Conservation (phyloP, 2,888 invertebrate species). For the Ophioninae sp. region DNA sequence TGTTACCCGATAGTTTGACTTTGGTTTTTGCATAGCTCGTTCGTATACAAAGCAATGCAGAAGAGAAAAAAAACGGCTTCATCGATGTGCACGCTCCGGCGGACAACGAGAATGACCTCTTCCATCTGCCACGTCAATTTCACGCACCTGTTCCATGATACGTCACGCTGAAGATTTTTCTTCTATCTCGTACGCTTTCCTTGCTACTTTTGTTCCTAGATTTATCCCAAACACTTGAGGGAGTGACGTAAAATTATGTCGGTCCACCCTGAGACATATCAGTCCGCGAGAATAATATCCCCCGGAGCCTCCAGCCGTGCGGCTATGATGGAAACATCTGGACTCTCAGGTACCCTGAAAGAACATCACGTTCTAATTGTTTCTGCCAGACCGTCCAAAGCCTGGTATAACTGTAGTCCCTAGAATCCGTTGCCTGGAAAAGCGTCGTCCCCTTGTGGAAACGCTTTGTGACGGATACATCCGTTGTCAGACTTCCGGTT, state of each 20-base stretch:
- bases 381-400: constrained; percentile 17
- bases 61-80: constrained; percentile 7
- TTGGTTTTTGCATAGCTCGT: background rate
- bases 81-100: constrained; percentile 28
- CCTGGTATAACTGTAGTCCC: constrained; percentile 31
- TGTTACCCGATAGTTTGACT: constrained; percentile 10
- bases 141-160: background rate
- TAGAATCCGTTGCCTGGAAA: constrained; percentile 38
- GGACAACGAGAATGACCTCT: constrained; percentile 34
- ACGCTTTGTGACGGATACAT: constrained; percentile 26
- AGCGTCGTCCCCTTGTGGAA: constrained; percentile 35
- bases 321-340: background rate
- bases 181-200: background rate
- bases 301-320: background rate
- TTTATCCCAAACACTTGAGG: background rate
- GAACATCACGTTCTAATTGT: constrained; percentile 40
- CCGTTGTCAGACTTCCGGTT: constrained; percentile 50
- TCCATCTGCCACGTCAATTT: background rate
- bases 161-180: background rate
- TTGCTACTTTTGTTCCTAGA: background rate
- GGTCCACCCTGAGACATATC: background rate
- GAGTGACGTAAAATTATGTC: background rate
- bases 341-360: background rate
- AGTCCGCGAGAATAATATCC: background rate
- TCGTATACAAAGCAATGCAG: background rate